Evolutionary conservation across 2,888 invertebrate genomes (phyloP), one percentile per base, ranked within the genome.

Genomic region (Torymus tubicola): DNA sequence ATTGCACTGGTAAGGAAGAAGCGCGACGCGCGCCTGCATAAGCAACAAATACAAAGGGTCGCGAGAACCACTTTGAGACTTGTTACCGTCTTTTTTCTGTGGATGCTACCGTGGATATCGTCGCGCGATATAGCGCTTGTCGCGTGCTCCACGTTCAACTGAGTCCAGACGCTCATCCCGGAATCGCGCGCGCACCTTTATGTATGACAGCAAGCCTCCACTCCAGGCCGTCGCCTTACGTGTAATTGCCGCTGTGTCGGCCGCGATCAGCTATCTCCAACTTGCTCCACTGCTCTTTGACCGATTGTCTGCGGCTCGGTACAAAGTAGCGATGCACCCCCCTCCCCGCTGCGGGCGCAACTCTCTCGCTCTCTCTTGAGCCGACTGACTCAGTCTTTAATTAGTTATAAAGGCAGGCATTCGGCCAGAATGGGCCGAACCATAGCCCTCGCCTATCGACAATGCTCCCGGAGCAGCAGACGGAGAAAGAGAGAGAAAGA

Each of bases 81-180:
- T 31, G 13, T 85, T 86, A 87, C 87, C 90, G 88, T 86, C 85
- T 86, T 80, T n/a, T 77, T 80, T 55, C 60, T 82, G 21, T 57
- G 58, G 16, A 70, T 2, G 70, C 76, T 82, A 60, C 73, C 31
- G 50, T 81, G 82, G 50, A 82, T 86, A 85, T 94, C 95, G 91
- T 96, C 95, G 84, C 95, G 93, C 79, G 93, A 94, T 86, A 95
- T 93, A 18, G 94, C 95, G 82, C 94, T 93, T 8, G 88, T 87
- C 14, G 90, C 88, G 71, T 85, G 85, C 81, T 89, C 90, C 60
- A 90, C 89, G 82, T 88, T 89, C 82, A 90, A 84, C 72, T 87
- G 87, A 75, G 85, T 87, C 90, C 90, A 90, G 64, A 85, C 87
- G 81, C 86, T 90, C 89, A 89, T 90, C 63, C 31, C 31, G 31